phyloP scores from a whole-genome alignment of 2,888 invertebrate genomes.

The Cataglyphis rosenhaueri region DNA sequence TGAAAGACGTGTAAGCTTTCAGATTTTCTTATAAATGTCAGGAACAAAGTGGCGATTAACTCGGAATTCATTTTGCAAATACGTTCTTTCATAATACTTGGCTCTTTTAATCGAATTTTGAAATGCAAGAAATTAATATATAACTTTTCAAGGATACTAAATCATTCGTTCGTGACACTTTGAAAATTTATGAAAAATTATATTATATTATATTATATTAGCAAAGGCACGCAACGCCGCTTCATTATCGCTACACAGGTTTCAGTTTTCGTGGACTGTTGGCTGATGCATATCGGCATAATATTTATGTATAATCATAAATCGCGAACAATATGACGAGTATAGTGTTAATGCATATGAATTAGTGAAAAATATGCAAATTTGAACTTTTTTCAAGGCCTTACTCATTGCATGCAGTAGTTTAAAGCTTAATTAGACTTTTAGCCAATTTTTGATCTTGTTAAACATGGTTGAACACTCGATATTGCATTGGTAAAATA shows the following conservation, averaged over 20 bases:
- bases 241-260: conserved; percentile 8
- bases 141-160: conserved; percentile 15
- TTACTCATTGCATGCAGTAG: conserved; percentile 36
- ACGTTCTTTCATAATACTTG: background rate
- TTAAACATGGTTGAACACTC: conserved; percentile 51
- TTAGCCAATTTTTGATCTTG: conserved; percentile 53
- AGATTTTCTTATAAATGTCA: background rate
- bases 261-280: conserved; percentile 20
- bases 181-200: background rate
- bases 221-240: conserved; percentile 24
- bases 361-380: conserved; percentile 23
- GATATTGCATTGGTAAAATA: too few species aligned
- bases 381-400: conserved; percentile 42
- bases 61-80: conserved; percentile 1
- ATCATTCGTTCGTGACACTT: background rate
- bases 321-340: conserved; percentile 14
- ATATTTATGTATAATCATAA: conserved; percentile 39
- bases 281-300: conserved; percentile 25
- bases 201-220: background rate
- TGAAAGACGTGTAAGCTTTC: conserved; percentile 28
- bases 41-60: background rate
- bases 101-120: background rate
- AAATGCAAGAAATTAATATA: background rate
- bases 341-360: conserved; percentile 3
- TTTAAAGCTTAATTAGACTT: conserved; percentile 33